A percentile compares a stretch with the other conserved stretches of the same genome.
These are phyloP conservation scores for Tenthredo mesomela DNA, from an alignment of 2,888 invertebrate species.

Conservation along the genomic window DNA sequence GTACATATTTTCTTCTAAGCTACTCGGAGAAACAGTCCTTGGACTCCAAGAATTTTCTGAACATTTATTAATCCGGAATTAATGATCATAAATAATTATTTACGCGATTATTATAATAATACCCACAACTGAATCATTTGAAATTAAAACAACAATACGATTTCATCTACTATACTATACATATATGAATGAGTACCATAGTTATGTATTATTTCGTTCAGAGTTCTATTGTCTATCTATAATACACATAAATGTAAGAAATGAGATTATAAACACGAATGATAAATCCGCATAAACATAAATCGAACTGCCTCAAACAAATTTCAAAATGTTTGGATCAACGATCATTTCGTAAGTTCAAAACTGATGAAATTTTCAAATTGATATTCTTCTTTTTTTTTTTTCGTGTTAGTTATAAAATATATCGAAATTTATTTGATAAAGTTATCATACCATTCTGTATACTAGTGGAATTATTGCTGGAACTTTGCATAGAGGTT, in stretches of 20 bases:
- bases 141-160: not conserved
- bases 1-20: constrained; percentile 27
- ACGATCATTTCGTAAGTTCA: not conserved
- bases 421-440: not conserved
- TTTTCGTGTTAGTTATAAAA: not conserved
- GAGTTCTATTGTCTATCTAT: not conserved
- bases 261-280: not conserved
- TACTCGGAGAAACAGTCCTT: not conserved
- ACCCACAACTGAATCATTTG: not conserved
- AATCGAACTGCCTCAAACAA: not conserved
- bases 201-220: not conserved
- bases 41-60: constrained; percentile 22
- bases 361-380: not conserved
- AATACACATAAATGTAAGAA: not conserved
- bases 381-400: not conserved
- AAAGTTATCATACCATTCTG: constrained; percentile 1
- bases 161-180: not conserved
- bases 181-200: not conserved
- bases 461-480: not conserved
- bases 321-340: not conserved
- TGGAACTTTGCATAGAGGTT: not conserved
- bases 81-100: not conserved
- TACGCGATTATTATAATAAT: not conserved
- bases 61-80: not conserved
- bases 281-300: not conserved